Base-by-base conservation (phyloP, 2,113 vertebrate species). In the Pimephales promelas region DNA sequence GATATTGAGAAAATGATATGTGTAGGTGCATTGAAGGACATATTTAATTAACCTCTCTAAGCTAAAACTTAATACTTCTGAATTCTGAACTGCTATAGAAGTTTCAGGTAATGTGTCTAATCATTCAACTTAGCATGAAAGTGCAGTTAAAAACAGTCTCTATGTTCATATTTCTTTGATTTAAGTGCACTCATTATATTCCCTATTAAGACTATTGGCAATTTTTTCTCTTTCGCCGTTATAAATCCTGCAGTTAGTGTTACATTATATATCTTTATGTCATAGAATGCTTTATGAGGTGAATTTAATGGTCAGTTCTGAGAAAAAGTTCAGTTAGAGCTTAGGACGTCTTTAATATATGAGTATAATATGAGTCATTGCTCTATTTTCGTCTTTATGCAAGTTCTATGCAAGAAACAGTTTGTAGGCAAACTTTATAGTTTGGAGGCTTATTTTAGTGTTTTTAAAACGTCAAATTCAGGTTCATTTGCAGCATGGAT, bases 1-100 rank as follows among this genome's bases (percentile, higher is more conserved):
- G 68, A 72, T 49, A 78, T 77, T 77, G 83, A 83, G 62, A 72
- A 57, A 62, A 57, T 76, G 68, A 84, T n/a, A 56, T 11, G 16
- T 16, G 20, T 40, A 79, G 62, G 61, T 61, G 52, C 14, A 72
- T 40, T 83, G 72, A 79, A 74, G 49, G 77, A 82, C 74, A 13
- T 28, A 31, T 52, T 45, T n/a, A 43, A 54, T 66, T 43, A 78
- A 61, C n/a, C 56, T 43, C 7, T 18, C 13, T 3, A 61, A 78
- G 8, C 56, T 36, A 61, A 66, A 61, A 61, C 3, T 4, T 45
- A 6, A 79, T 64, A 31, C 4, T 47, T 64, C 10, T 40, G 2
- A 57, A 54, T 34, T 75, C 5, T 56, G 5, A 71, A 71, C 34
- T 34, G 24, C 26, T 34, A 28, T 34, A 76, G 52, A 36, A 4